Percentiles rank a stretch among this genome's conserved stretches.
These are phyloP conservation scores for Chaunax sp. DNA, from an alignment of 2,797 vertebrate genomes.

Conservation along the genomic window DNA sequence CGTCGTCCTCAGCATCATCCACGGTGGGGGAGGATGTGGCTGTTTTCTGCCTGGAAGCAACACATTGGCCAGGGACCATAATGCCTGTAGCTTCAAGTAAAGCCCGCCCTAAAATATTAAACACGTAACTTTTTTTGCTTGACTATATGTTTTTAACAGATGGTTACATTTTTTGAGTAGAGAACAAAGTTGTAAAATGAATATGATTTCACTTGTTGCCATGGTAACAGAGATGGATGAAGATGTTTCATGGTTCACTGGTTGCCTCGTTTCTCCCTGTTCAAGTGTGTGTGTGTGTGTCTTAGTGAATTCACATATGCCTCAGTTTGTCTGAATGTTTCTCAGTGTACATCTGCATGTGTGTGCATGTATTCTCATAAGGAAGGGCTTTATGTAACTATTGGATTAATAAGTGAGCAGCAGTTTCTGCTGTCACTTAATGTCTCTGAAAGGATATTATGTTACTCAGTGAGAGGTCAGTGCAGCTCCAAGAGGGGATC, in stretches of 20 bases:
- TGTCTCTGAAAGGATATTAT: conserved; percentile 68
- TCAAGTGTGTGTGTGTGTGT: conserved; percentile 42
- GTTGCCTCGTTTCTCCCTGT: conserved; percentile 67
- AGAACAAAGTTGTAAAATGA: conserved; percentile 85
- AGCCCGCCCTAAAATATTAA: conserved; percentile 78
- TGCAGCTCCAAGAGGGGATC: conserved; percentile 59
- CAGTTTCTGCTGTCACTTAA: conserved; percentile 51
- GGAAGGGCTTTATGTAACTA: conserved; percentile 51
- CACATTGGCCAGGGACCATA: conserved; percentile 74
- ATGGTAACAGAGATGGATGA: conserved; percentile 88
- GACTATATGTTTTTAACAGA: conserved; percentile 83
- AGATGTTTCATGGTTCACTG: conserved; percentile 84
- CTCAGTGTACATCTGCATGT: too few species aligned
- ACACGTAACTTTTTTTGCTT: conserved; percentile 78
- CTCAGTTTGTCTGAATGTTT: background rate
- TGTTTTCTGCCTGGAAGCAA: conserved; percentile 68
- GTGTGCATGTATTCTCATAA: conserved; percentile 23
- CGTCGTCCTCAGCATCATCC: conserved; percentile 57
- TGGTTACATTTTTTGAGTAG: conserved; percentile 78
- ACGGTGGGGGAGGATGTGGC: conserved; percentile 66
- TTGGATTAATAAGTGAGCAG: conserved; percentile 52
- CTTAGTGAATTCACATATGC: conserved; percentile 23
- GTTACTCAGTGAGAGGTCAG: conserved; percentile 70
- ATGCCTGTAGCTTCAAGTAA: conserved; percentile 70
- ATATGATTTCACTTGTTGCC: conserved; percentile 85